These are phyloP conservation scores for Ophion ellenae DNA, from an alignment of 2,888 invertebrate species.

Conservation along the genomic window DNA sequence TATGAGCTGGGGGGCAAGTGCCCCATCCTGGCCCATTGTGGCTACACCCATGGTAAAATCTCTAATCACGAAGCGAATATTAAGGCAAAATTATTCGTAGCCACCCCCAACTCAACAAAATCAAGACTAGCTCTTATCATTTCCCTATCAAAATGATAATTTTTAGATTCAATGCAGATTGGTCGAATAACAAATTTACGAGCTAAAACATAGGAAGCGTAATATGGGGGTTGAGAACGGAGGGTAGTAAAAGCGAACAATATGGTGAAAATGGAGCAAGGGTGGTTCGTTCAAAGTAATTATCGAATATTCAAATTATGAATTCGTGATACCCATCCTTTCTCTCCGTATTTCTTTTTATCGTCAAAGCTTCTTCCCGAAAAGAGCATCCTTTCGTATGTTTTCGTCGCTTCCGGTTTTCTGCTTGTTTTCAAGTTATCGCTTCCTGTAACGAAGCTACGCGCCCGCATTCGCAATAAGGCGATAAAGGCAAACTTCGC, in stretches of 20 bases:
- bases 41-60: too few species aligned
- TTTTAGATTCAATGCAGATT: neutral
- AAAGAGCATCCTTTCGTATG: neutral
- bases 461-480: constrained; percentile 14
- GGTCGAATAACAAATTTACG: neutral
- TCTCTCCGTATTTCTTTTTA: neutral
- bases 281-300: neutral
- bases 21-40: too few species aligned
- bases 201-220: neutral
- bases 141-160: constrained; percentile 19
- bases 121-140: neutral
- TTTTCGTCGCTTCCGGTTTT: constrained; percentile 3
- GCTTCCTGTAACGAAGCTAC: neutral
- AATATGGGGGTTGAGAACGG: neutral
- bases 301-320: constrained; percentile 33
- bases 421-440: constrained; percentile 10
- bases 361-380: neutral
- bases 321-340: neutral
- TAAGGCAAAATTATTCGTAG: neutral
- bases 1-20: too few species aligned
- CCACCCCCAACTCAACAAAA: neutral
- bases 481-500: neutral
- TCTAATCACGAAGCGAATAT: too few species aligned
- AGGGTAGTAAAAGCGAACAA: constrained; percentile 5
- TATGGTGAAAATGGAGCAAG: constrained; percentile 7